Percentiles rank a stretch among this genome's conserved stretches.
Evolutionary conservation across 2,888 invertebrate genomes (phyloP).

Genomic region (Rhogogaster chlorosoma): DNA sequence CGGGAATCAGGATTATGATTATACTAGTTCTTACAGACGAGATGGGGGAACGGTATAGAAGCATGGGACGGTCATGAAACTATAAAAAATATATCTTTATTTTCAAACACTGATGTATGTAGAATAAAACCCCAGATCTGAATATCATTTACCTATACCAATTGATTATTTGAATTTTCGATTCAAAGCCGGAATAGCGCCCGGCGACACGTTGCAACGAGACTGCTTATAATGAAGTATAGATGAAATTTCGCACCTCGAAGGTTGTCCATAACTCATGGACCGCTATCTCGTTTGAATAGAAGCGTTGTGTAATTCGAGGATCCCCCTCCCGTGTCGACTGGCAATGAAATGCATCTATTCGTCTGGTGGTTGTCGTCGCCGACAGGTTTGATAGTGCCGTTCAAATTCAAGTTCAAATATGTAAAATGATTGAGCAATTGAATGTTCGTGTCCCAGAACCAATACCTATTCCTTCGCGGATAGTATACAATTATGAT

Average conservation of each 20-base stretch:
- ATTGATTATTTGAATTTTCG: neutral
- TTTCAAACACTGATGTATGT: neutral
- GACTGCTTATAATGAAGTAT: neutral
- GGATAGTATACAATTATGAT: neutral
- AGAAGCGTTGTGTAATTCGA: neutral
- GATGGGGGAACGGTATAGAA: neutral
- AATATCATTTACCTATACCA: neutral
- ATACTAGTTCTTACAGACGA: neutral
- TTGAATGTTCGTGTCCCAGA: neutral
- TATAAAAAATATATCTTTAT: neutral
- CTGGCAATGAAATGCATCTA: neutral
- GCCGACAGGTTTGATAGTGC: neutral
- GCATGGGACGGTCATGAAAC: neutral
- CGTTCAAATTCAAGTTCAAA: too few species aligned
- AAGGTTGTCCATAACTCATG: neutral
- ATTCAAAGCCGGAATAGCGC: neutral
- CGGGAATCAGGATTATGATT: too few species aligned
- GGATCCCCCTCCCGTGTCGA: neutral
- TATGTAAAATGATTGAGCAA: neutral
- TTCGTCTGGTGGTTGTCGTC: neutral
- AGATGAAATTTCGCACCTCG: neutral
- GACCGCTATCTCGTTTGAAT: neutral
- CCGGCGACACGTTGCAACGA: neutral
- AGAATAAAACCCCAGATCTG: neutral
- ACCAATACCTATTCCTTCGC: neutral